phyloP scores from a whole-genome alignment of 1,140 invertebrate species.

The Philotrypesis tridentata region DNA sequence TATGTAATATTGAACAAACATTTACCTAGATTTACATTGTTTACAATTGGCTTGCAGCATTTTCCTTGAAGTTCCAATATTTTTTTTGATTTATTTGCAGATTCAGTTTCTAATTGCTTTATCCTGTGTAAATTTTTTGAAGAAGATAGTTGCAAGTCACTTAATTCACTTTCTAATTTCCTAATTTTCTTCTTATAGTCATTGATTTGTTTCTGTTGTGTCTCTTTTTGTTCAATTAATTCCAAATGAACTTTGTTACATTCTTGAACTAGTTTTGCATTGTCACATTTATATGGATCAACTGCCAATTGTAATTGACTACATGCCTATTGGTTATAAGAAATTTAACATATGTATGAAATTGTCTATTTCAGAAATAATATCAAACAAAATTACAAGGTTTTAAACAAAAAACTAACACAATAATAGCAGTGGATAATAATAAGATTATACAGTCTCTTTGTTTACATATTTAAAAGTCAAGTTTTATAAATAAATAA shows the following conservation, averaged over 20 bases:
- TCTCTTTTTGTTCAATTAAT: constrained; percentile 79
- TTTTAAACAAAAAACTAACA: constrained; percentile 10
- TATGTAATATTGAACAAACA: constrained; percentile 49
- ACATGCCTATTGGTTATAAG: constrained; percentile 72
- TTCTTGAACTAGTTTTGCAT: constrained; percentile 80
- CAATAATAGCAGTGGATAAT: constrained; percentile 16
- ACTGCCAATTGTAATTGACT: constrained; percentile 76
- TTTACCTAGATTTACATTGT: constrained; percentile 63
- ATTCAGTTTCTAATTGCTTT: constrained; percentile 74
- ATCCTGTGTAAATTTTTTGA: constrained; percentile 76
- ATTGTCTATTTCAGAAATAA: constrained; percentile 8
- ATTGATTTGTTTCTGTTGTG: constrained; percentile 75
- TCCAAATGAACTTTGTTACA: constrained; percentile 83
- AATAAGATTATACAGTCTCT: constrained; percentile 9
- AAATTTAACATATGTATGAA: constrained; percentile 26
- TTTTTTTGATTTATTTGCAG: constrained; percentile 75
- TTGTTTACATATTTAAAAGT: background rate
- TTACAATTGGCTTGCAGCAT: constrained; percentile 73
- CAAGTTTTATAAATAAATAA: background rate
- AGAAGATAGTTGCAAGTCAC: constrained; percentile 75
- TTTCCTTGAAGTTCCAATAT: constrained; percentile 77
- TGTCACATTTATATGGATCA: constrained; percentile 83
- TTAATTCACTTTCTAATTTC: constrained; percentile 77
- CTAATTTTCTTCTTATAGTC: constrained; percentile 77
- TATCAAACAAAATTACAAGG: background rate